These are phyloP conservation scores for Bombus turneri DNA, from an alignment of 1,140 invertebrate genomes.

Conservation along the genomic window DNA sequence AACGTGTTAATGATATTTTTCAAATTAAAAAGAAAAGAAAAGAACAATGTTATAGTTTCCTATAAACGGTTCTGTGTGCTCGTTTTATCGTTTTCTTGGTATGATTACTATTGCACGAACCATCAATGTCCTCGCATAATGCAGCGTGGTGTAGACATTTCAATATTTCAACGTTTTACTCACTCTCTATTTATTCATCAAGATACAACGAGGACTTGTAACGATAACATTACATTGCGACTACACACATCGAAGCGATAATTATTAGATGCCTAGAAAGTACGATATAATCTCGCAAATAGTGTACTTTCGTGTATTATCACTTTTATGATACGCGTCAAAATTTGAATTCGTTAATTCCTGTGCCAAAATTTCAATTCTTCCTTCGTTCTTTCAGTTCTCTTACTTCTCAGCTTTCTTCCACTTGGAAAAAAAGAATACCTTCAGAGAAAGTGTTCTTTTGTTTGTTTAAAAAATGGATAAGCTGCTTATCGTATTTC, in stretches of 20 bases:
- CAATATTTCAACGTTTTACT: slow-evolving; percentile 57
- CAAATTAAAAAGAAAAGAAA: not conserved
- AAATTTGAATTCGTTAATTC: not conserved
- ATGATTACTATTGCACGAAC: not conserved
- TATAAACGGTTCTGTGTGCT: no score
- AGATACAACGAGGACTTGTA: slow-evolving; percentile 62
- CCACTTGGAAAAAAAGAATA: slow-evolving; percentile 39
- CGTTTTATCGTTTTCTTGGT: not conserved
- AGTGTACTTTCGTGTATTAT: slow-evolving; percentile 28
- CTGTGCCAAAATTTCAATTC: not conserved
- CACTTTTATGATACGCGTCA: slow-evolving; percentile 6
- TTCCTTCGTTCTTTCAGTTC: not conserved
- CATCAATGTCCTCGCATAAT: slow-evolving; percentile 15
- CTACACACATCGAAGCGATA: slow-evolving; percentile 62
- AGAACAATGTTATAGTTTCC: not conserved
- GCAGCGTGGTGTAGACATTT: slow-evolving; percentile 43
- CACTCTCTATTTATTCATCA: slow-evolving; percentile 66
- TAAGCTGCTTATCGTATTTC: slow-evolving; percentile 37
- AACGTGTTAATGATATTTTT: not conserved
- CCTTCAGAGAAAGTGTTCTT: slow-evolving; percentile 27
- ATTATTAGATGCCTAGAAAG: slow-evolving; percentile 50
- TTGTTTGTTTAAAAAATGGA: slow-evolving; percentile 1
- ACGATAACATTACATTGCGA: slow-evolving; percentile 62
- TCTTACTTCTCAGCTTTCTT: not conserved
- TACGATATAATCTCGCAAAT: slow-evolving; percentile 46